A percentile compares a stretch with the other conserved stretches of the same genome.
Conservation (phyloP, 1,140 invertebrate genomes). For the Cardiocondyla obscurior region DNA sequence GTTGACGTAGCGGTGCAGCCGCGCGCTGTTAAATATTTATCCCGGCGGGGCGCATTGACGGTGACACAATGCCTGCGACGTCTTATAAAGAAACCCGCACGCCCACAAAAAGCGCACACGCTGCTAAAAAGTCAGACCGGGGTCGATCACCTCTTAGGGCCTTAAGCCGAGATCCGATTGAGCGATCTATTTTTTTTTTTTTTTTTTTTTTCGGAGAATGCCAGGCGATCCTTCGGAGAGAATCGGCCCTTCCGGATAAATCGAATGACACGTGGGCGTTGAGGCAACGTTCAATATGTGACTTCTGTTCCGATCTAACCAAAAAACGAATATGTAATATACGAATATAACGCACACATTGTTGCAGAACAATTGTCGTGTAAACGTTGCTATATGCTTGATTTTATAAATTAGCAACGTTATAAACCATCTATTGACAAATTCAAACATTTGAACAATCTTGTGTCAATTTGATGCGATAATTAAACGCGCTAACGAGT, state of each 20-base stretch:
- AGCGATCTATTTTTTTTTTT: slow-evolving; percentile 36
- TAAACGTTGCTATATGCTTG: not conserved
- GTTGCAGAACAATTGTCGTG: not conserved
- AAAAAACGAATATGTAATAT: not conserved
- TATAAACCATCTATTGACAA: not conserved
- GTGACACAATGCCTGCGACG: slow-evolving; percentile 41
- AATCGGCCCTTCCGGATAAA: slow-evolving; percentile 12
- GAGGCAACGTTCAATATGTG: not conserved
- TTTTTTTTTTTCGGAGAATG: not conserved
- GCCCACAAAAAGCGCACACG: slow-evolving; percentile 27
- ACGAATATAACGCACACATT: not conserved
- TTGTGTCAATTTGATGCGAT: not conserved
- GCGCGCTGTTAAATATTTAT: slow-evolving; percentile 73
- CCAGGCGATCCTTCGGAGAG: not conserved
- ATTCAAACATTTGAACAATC: not conserved
- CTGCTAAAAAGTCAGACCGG: slow-evolving; percentile 31
- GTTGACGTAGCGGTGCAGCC: slow-evolving; percentile 61
- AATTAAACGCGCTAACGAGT: slow-evolving; percentile 8
- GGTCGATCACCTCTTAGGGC: slow-evolving; percentile 14
- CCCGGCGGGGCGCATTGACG: slow-evolving; percentile 17
- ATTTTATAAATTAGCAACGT: not conserved
- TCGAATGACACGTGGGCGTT: not conserved
- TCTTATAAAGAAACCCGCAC: slow-evolving; percentile 24
- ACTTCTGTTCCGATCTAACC: not conserved
- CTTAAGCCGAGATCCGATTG: slow-evolving; percentile 15